Evolutionary conservation across 2,113 vertebrate species (phyloP), one percentile per base, ranked within the genome.

Genomic region (Delphinapterus leucas): DNA sequence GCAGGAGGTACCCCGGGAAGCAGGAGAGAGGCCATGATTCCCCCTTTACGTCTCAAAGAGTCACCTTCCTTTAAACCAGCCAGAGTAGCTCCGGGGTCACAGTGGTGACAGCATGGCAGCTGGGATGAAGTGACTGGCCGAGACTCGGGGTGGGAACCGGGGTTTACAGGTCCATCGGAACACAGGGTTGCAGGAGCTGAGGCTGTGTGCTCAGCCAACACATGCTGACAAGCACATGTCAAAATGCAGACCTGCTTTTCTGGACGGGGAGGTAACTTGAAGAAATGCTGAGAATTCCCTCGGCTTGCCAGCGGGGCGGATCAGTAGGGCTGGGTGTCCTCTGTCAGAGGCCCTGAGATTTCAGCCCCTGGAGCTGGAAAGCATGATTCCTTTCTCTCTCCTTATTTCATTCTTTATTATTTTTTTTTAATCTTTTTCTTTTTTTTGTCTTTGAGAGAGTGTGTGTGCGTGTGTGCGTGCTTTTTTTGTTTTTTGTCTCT

Each of bases 221-320:
- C 8, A 9, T 0, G 15, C 41, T 55, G 23, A 1, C 3, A 44
- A 33, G 61, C 25, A 26, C 28, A 21, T 9, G 31, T 23, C 18
- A 47, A 74, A 49, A 44, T 13, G 18, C 41, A 87, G 41, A 33
- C 63, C 49, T 1, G 8, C 12, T 89, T 38, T 81, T 88, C 70
- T 14, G 7, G 23, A 47, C 1, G 1, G 28, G 28, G 31, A 9
- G 7, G 12, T 65, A 67, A 65, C 47, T 77, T 41, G 11, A 31
- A 76, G 80, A 49, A 81, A 63, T 0, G 10, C 33, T 74, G 26
- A 12, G 8, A 26, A 21, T 28, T 26, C 31, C 6, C n/a, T 63
- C 15, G 0, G 36, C n/a, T 31, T 28, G 36, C 55, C 3, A 3
- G 61, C 0, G 0, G 36, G 49, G 61, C 0, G 0, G n/a, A 60